Conservation (phyloP, 2,888 invertebrate genomes). For the Alentia gelatinosa region DNA sequence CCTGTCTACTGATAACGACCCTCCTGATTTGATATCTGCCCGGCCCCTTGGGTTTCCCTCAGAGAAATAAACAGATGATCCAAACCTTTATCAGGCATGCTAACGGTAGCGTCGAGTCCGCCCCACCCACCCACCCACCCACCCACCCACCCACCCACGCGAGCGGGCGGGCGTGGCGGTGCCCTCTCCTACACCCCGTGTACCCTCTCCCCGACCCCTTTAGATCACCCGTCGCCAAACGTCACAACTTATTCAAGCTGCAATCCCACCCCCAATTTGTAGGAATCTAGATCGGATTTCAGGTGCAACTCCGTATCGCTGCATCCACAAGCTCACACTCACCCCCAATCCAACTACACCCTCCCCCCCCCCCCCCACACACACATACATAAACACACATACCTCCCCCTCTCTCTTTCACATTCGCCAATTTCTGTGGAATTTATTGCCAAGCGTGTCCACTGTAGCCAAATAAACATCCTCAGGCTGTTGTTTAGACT, state of each 20-base stretch:
- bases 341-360: not conserved
- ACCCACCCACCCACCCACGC: not conserved
- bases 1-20: no score
- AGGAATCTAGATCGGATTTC: not conserved
- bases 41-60: not conserved
- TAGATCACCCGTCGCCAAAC: not conserved
- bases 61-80: not conserved
- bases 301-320: no score
- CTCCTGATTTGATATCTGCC: not conserved
- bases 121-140: not conserved
- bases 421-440: not conserved
- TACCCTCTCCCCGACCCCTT: not conserved
- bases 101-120: not conserved
- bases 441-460: not conserved
- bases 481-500: not conserved
- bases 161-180: no score
- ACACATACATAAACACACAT: not conserved
- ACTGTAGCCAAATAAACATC: not conserved
- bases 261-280: constrained; percentile 14
- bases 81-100: not conserved
- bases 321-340: no score
- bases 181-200: not conserved
- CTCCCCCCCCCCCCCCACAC: not conserved
- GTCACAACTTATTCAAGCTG: constrained; percentile 7
- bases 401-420: not conserved